A percentile compares a stretch with the other conserved stretches of the same genome.
Conservation (phyloP, 2,888 invertebrate genomes). For the Plebejus anna region DNA sequence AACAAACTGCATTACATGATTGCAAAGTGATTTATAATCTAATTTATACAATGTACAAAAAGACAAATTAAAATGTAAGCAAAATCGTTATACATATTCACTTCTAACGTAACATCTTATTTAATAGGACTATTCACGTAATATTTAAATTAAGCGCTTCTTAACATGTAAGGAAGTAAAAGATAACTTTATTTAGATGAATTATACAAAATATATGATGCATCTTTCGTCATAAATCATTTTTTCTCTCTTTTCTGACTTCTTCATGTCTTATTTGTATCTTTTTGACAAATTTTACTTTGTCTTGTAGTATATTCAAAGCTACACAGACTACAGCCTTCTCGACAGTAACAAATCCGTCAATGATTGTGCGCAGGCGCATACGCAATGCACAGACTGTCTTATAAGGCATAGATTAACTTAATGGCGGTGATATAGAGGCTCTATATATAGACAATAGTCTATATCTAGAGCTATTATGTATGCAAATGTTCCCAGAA, state of each 20-base stretch:
- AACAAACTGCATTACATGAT: not conserved
- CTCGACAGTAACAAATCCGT: not conserved
- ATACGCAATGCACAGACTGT: not conserved
- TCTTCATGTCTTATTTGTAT: too few species aligned
- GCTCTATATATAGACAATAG: too few species aligned
- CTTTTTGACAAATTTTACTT: too few species aligned
- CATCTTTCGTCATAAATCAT: too few species aligned
- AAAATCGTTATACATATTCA: not conserved
- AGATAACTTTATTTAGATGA: too few species aligned
- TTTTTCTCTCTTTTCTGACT: too few species aligned
- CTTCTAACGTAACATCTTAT: not conserved
- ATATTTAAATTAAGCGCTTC: not conserved
- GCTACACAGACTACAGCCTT: not conserved
- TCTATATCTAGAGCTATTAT: conserved; percentile 5
- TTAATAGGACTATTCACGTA: not conserved
- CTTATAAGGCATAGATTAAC: not conserved
- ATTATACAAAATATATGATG: too few species aligned
- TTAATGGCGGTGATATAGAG: not conserved
- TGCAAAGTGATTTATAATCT: not conserved
- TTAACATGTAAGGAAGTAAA: not conserved
- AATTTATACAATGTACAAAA: not conserved
- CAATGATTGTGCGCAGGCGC: not conserved
- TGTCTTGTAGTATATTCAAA: not conserved
- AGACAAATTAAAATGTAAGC: not conserved
- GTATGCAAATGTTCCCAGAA: not conserved